These are phyloP conservation scores for Fratercula arctica DNA, from an alignment of 2,797 vertebrate species.

Conservation along the genomic window DNA sequence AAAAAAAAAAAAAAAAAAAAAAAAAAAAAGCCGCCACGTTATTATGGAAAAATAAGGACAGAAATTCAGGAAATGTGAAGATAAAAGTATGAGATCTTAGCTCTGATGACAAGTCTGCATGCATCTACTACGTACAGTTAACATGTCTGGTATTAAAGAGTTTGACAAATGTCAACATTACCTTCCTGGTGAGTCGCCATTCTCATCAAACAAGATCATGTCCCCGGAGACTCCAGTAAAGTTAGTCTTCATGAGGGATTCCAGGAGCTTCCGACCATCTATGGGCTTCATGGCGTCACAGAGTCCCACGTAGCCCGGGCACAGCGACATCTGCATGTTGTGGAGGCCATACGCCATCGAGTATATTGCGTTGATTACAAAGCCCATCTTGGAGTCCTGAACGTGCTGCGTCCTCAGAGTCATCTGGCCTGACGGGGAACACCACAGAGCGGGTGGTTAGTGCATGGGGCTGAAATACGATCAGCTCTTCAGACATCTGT, in stretches of 20 bases:
- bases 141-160: neutral
- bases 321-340: constrained; percentile 91
- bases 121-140: rapidly evolving
- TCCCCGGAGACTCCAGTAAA: constrained; percentile 96
- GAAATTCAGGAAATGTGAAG: neutral
- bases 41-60: neutral
- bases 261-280: constrained; percentile 91
- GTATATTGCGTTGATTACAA: constrained; percentile 98
- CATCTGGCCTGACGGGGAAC: constrained; percentile 71
- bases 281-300: constrained; percentile 96
- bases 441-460: neutral
- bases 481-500: neutral
- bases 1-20: neutral
- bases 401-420: constrained; percentile 92
- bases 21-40: neutral
- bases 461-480: neutral
- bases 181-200: constrained; percentile 98
- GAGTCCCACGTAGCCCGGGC: constrained; percentile 89
- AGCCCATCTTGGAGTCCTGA: constrained; percentile 99
- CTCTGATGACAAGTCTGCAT: neutral
- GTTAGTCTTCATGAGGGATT: constrained; percentile 96
- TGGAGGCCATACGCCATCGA: constrained; percentile 97
- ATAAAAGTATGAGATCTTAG: neutral
- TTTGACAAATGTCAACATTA: constrained; percentile 54
- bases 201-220: constrained; percentile 93